These are phyloP conservation scores for Chelidonichthys spinosus DNA, from an alignment of 2,797 vertebrate genomes.

Conservation along the genomic window DNA sequence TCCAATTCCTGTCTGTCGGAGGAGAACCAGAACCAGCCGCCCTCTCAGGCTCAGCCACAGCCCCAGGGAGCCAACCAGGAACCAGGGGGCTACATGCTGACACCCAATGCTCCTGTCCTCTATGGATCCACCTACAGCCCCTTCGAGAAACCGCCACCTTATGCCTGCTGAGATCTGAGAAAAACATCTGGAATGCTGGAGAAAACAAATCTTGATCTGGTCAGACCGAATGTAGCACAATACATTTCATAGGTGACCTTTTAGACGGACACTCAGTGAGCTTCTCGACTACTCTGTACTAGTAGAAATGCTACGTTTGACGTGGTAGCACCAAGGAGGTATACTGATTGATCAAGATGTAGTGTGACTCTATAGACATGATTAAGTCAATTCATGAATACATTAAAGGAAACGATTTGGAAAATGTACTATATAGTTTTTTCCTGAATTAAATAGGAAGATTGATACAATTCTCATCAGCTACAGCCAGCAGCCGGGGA, in stretches of 20 bases:
- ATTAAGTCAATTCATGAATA: slow-evolving; percentile 27
- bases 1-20: slow-evolving; percentile 76
- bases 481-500: not conserved
- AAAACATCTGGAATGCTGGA: not conserved
- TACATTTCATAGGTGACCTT: slow-evolving; percentile 29
- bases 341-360: slow-evolving; percentile 21
- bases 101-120: slow-evolving; percentile 85
- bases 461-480: not conserved
- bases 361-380: slow-evolving; percentile 39
- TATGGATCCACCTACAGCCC: slow-evolving; percentile 83
- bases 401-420: not conserved
- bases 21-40: slow-evolving; percentile 76
- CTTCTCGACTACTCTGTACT: slow-evolving; percentile 13
- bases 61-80: slow-evolving; percentile 84
- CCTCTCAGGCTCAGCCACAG: slow-evolving; percentile 82
- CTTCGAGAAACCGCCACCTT: slow-evolving; percentile 95
- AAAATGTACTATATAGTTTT: slow-evolving; percentile 20
- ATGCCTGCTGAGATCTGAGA: slow-evolving; percentile 84
- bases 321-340: slow-evolving; percentile 18
- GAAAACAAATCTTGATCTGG: slow-evolving; percentile 19
- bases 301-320: slow-evolving; percentile 25
- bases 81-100: slow-evolving; percentile 83
- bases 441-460: not conserved
- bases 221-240: slow-evolving; percentile 56
- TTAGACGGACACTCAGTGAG: slow-evolving; percentile 22